Base-by-base conservation (phyloP, 2,797 vertebrate genomes). In the Cottoperca gobio region DNA sequence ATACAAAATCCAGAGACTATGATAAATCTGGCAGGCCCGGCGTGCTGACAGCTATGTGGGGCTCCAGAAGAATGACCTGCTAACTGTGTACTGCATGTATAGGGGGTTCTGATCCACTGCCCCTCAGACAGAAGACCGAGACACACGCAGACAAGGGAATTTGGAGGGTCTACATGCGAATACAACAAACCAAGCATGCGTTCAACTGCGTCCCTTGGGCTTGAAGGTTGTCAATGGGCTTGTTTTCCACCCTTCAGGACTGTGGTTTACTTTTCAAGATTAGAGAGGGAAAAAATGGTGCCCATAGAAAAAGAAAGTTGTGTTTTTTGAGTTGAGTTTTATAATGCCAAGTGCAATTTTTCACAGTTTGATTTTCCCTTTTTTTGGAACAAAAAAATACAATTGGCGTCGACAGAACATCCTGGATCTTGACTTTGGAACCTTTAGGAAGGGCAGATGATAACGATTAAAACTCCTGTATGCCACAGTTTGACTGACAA, bases 41-140 rank as follows among this genome's bases (percentile, higher is more conserved):
- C 78, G 88, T 79, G 16, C 91, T 95, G 94, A 94, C 95, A 95
- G 93, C 91, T 90, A 86, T 93, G 93, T 85, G 85, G 89, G 89
- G 92, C 92, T 94, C 87, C 92, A 93, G 93, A 94, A 93, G 86
- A 90, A 92, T 93, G 92, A 93, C 92, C 94, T 89, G 93, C 90
- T 95, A 94, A 94, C 89, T 91, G 91, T 88, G 92, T 94, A 90
- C 88, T 80, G 91, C 93, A 92, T 95, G 94, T 95, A 91, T 90
- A 88, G 89, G 83, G 80, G 91, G 92, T 95, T 94, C 93, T 95
- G 93, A 95, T 94, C 93, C 93, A 86, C 93, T 95, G 94, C 94
- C 86, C 92, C 88, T 88, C 86, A 90, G 93, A 94, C 92, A 93
- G 91, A 92, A 94, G 94, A 94, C 92, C 93, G 93, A 95, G 93